Evolutionary conservation across 2,113 vertebrate species (phyloP).

Genomic region (Ctenodactylus gundi): DNA sequence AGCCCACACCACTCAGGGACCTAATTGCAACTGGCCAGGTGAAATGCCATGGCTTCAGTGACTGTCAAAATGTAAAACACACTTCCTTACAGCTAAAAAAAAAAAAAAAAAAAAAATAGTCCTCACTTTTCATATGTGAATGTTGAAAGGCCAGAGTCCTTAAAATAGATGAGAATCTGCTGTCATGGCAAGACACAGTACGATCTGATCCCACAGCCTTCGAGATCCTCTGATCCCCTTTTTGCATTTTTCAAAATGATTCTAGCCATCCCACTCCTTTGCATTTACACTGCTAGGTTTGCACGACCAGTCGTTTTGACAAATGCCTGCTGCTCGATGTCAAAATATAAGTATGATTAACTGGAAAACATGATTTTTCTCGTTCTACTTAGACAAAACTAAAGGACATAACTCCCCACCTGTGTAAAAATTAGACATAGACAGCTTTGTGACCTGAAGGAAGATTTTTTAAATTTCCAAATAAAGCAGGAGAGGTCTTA

Average conservation of each 20-base stretch:
- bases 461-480: neutral
- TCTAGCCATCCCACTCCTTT: neutral
- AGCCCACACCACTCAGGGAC: neutral
- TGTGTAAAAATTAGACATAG: neutral
- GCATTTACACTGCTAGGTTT: neutral
- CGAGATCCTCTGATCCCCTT: neutral
- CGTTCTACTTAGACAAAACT: neutral
- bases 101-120: neutral
- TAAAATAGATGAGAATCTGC: conserved; percentile 17
- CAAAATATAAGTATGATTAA: conserved; percentile 48
- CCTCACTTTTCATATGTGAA: conserved; percentile 11
- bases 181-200: neutral
- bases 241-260: neutral
- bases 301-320: conserved; percentile 17
- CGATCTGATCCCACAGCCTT: neutral
- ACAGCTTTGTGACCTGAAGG: neutral
- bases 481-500: neutral
- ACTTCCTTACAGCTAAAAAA: neutral
- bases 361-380: conserved; percentile 27
- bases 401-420: neutral
- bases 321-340: neutral
- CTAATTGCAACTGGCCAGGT: neutral
- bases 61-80: conserved; percentile 22
- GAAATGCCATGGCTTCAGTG: neutral
- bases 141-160: neutral